Conservation (phyloP, 2,797 vertebrate species). For the Fistularia tabacaria region DNA sequence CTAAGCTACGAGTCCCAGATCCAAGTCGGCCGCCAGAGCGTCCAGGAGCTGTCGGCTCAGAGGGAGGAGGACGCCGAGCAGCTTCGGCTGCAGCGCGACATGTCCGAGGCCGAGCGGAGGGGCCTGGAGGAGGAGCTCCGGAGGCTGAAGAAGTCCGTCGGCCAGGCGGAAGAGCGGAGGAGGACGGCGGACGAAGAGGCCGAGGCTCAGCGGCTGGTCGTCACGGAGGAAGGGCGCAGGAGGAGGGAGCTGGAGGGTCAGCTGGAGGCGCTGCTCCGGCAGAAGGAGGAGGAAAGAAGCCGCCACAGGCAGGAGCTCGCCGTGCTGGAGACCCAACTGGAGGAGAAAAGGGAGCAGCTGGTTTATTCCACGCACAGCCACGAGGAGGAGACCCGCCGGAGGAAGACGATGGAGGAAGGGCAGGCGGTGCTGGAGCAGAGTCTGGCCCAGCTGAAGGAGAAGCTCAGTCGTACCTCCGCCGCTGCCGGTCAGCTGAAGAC, state of each 20-base stretch:
- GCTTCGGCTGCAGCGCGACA: constrained; percentile 79
- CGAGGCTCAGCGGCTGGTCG: constrained; percentile 75
- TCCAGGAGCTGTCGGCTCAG: constrained; percentile 84
- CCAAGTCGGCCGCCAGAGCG: constrained; percentile 83
- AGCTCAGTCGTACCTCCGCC: constrained; percentile 73
- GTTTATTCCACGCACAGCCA: constrained; percentile 79
- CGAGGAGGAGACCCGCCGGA: constrained; percentile 83
- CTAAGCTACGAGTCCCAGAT: constrained; percentile 92
- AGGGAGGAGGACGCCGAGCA: constrained; percentile 81
- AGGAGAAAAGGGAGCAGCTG: constrained; percentile 85
- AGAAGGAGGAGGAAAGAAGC: constrained; percentile 77
- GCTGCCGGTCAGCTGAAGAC: constrained; percentile 76
- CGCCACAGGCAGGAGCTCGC: constrained; percentile 80
- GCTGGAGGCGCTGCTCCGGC: constrained; percentile 74
- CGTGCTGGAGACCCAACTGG: constrained; percentile 77
- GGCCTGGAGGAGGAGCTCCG: constrained; percentile 84
- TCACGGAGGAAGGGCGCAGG: constrained; percentile 78
- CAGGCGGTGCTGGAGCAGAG: constrained; percentile 79
- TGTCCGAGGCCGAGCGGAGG: constrained; percentile 79
- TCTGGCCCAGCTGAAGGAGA: constrained; percentile 81
- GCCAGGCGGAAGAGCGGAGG: constrained; percentile 77
- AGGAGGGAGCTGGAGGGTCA: constrained; percentile 86
- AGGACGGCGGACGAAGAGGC: constrained; percentile 75
- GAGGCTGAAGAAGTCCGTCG: constrained; percentile 74
- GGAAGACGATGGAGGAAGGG: constrained; percentile 81